Percentiles rank a stretch among this genome's conserved stretches.
phyloP scores from a whole-genome alignment of 2,888 invertebrate species.

The Odontocerum albicorne region DNA sequence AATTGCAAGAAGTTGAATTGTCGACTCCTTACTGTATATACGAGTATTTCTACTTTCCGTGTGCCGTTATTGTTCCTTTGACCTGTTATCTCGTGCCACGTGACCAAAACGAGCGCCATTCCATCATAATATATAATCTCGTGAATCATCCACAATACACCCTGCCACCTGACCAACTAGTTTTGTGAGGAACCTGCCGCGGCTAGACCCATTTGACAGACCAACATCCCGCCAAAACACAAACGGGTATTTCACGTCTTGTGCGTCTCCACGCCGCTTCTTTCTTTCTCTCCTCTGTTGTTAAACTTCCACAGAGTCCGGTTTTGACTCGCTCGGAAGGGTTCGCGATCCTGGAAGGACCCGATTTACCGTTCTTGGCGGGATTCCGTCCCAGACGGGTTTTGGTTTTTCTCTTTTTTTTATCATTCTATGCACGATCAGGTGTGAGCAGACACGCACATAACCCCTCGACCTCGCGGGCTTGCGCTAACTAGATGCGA shows the following conservation, averaged over 20 bases:
- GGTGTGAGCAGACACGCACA: constrained; percentile 6
- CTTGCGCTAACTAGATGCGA: too few relatives aligned
- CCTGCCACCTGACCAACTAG: constrained; percentile 14
- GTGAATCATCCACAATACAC: constrained; percentile 2
- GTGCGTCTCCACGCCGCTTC: too few relatives aligned
- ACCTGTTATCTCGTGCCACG: neutral
- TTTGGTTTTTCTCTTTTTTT: constrained; percentile 5
- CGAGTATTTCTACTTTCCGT: neutral
- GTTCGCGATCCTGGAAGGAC: constrained; percentile 11
- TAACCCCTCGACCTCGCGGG: constrained; percentile 15
- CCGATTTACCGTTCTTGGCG: constrained; percentile 26
- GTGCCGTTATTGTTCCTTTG: neutral
- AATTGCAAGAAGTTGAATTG: too few relatives aligned
- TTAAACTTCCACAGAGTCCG: too few relatives aligned
- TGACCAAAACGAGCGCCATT: constrained; percentile 3
- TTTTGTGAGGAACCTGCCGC: constrained; percentile 14
- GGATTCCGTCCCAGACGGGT: constrained; percentile 19
- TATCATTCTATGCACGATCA: neutral
- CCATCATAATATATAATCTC: too few relatives aligned
- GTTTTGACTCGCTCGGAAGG: neutral
- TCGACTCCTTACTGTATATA: neutral
- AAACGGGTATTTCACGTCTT: constrained; percentile 18
- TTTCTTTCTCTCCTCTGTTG: too few relatives aligned
- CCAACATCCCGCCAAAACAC: constrained; percentile 20
- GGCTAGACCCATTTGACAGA: neutral